Evolutionary conservation across 2,888 invertebrate genomes (phyloP).

Genomic region (Matsumyia berberina): DNA sequence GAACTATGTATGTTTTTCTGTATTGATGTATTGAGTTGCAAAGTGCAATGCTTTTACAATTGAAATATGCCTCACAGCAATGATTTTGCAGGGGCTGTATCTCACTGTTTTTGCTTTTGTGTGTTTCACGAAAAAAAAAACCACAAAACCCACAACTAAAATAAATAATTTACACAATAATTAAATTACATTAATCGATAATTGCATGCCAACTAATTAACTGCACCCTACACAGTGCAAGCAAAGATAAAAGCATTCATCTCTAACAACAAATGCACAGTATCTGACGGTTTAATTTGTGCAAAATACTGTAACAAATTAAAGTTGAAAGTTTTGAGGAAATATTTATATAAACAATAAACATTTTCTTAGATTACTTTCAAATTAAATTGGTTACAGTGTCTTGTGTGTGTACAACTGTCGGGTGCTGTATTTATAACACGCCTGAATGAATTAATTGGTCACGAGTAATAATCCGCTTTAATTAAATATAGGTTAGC

Average conservation of each 20-base stretch:
- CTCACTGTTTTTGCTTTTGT: conserved; percentile 13
- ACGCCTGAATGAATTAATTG: conserved; percentile 45
- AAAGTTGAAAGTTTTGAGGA: conserved; percentile 1
- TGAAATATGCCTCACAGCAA: background rate
- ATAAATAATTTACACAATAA: background rate
- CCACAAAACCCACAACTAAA: conserved; percentile 8
- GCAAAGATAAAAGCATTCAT: conserved; percentile 37
- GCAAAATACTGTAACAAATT: conserved; percentile 18
- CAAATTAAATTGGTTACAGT: conserved; percentile 4
- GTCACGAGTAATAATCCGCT: conserved; percentile 60
- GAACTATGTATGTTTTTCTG: background rate
- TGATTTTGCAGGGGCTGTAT: background rate
- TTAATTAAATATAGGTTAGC: conserved; percentile 72
- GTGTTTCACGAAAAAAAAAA: conserved; percentile 16
- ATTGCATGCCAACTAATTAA: conserved; percentile 31
- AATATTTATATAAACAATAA: background rate
- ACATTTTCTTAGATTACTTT: background rate
- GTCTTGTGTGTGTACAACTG: conserved; percentile 6
- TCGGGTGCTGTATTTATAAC: conserved; percentile 7
- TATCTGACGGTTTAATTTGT: background rate
- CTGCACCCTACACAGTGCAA: conserved; percentile 10
- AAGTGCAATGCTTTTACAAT: conserved; percentile 33
- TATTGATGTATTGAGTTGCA: conserved; percentile 13
- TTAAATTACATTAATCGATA: conserved; percentile 36
- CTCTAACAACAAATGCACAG: conserved; percentile 16